Base-by-base conservation (phyloP, 2,797 vertebrate genomes). In the Limosa lapponica region DNA sequence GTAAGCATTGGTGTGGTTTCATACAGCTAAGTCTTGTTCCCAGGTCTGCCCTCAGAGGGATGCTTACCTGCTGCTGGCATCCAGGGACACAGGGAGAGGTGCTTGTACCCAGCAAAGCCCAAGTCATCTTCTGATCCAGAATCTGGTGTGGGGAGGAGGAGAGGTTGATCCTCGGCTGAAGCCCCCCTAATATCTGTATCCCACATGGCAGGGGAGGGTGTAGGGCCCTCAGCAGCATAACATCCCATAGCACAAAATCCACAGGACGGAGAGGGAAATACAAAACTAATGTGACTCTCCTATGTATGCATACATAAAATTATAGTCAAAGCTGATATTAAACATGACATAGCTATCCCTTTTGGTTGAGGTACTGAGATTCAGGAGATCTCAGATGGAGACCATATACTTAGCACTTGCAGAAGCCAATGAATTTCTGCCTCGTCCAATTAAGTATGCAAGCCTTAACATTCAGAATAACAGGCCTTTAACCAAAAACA, bases 191-290 rank as follows among this genome's bases (percentile, higher is more conserved):
- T 39, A 32, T 13, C 30, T 34, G 28, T 34, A 16, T 12, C 17
- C 44, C 8, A 5, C 6, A 1, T 64, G 30, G 22, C 41, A 24
- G 3, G 6, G 16, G 22, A 70, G 23, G 13, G 13, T 37, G 19
- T 36, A 48, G 52, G 17, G 11, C 17, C 20, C 10, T 67, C 37
- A 23, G 30, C 1, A 0, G 16, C 16, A 1, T 49, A 58, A 37
- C 15, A 5, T 58, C 37, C n/a, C 15, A 2, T 6, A 39, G 64
- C 67, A 46, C 19, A 51, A 28, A 66, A 51, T 61, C 17, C 22
- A 34, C 8, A 39, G 44, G 22, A 39, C 46, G 12, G 20, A 41
- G 41, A 70, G 13, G 20, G 64, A 54, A 37, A 48, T 20, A 30
- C 0, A 1, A 36, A 34, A 41, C 30, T 79, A 57, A 19, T 51